Conservation (phyloP, 1,140 invertebrate species). For the Maconellicoccus hirsutus region DNA sequence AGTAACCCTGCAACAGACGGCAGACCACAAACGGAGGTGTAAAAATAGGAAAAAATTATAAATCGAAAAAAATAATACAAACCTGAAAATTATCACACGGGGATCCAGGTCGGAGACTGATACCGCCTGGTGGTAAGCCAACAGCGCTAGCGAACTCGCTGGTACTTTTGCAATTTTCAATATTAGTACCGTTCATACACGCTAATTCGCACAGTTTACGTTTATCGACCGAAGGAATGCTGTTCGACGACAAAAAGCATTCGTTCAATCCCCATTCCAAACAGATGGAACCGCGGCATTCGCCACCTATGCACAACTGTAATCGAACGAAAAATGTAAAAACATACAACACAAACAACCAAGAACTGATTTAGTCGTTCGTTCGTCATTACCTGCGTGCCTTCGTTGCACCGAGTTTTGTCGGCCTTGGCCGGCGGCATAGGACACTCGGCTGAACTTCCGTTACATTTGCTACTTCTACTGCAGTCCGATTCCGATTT, state of each 20-base stretch:
- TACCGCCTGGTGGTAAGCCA: constrained; percentile 67
- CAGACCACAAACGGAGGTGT: no score
- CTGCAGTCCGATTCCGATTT: constrained; percentile 80
- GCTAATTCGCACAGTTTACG: constrained; percentile 88
- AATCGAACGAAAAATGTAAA: constrained; percentile 28
- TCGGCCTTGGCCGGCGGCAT: constrained; percentile 58
- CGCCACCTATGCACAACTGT: constrained; percentile 82
- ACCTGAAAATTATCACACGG: constrained; percentile 97
- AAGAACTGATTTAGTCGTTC: background rate
- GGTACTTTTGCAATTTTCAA: constrained; percentile 69
- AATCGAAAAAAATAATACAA: background rate
- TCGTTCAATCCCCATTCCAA: constrained; percentile 86
- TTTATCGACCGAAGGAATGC: constrained; percentile 70
- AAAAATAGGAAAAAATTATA: no score
- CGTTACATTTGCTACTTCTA: constrained; percentile 71
- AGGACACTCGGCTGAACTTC: constrained; percentile 76
- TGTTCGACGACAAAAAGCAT: constrained; percentile 85
- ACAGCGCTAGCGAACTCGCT: constrained; percentile 65
- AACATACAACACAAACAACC: background rate
- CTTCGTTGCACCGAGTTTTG: constrained; percentile 75
- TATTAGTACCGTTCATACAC: constrained; percentile 73
- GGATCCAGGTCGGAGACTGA: constrained; percentile 81
- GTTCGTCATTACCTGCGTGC: constrained; percentile 43
- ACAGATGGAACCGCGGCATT: constrained; percentile 92
- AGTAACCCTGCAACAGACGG: constrained; percentile 63